Percentiles rank a stretch among this genome's conserved stretches.
phyloP scores from a whole-genome alignment of 2,797 vertebrate genomes.

The Zenarchopterus dispar region DNA sequence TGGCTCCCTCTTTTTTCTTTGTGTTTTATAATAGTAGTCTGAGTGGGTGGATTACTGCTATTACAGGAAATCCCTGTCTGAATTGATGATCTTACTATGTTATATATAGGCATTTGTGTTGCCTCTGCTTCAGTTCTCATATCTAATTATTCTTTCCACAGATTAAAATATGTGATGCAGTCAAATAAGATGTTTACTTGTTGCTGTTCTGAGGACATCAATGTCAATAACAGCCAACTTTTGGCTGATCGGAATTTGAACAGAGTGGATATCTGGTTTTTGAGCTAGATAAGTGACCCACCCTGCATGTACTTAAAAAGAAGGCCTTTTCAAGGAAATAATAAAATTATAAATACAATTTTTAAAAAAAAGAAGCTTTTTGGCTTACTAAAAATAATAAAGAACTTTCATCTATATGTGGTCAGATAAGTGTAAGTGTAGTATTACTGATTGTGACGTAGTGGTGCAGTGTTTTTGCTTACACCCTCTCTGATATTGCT shows the following conservation, averaged over 20 bases:
- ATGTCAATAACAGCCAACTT: constrained; percentile 33
- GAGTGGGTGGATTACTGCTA: constrained; percentile 6
- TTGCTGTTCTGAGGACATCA: constrained; percentile 32
- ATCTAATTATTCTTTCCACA: not conserved
- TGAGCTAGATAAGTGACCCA: not conserved
- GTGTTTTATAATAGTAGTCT: not conserved
- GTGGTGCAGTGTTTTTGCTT: constrained; percentile 60
- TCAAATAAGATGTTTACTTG: constrained; percentile 43
- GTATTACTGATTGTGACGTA: constrained; percentile 52
- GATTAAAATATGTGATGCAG: constrained; percentile 7
- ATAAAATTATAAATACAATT: too few species aligned
- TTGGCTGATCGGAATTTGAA: constrained; percentile 16
- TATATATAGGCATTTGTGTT: not conserved
- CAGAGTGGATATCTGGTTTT: constrained; percentile 5
- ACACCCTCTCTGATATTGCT: constrained; percentile 43
- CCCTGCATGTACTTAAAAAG: too few species aligned
- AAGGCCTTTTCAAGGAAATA: too few species aligned
- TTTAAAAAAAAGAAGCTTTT: too few species aligned
- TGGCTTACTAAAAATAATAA: too few species aligned
- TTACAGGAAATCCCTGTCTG: constrained; percentile 20
- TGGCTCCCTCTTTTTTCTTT: too few species aligned
- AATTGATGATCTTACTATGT: too few species aligned
- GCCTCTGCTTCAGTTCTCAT: constrained; percentile 1
- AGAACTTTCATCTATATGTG: not conserved
- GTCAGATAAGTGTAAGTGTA: not conserved